These are phyloP conservation scores for Pachypeltis micranthus DNA, from an alignment of 1,140 invertebrate genomes.

Conservation along the genomic window DNA sequence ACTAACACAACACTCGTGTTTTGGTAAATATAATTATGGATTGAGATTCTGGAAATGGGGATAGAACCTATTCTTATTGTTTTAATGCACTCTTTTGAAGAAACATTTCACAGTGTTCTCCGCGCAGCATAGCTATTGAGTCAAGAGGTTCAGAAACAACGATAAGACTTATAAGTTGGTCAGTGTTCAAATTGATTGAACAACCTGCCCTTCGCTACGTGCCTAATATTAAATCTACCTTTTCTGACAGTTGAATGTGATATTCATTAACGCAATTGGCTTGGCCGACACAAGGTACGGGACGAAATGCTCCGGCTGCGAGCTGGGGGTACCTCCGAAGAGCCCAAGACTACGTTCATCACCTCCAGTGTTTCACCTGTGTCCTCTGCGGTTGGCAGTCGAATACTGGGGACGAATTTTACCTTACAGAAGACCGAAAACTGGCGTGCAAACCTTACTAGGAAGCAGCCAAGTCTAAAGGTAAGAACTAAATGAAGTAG, in stretches of 20 bases:
- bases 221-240: background rate
- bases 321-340: constrained; percentile 88
- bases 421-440: constrained; percentile 94
- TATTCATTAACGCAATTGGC: background rate
- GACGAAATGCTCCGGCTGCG: constrained; percentile 93
- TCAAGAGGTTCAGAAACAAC: too few relatives aligned
- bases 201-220: too few relatives aligned
- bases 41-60: too few relatives aligned
- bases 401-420: constrained; percentile 95
- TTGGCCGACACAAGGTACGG: constrained; percentile 71
- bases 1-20: too few relatives aligned
- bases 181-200: too few relatives aligned
- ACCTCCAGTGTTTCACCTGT: constrained; percentile 93
- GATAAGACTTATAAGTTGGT: too few relatives aligned
- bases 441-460: constrained; percentile 96
- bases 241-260: background rate
- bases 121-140: too few relatives aligned
- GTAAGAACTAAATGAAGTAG: constrained; percentile 35
- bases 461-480: constrained; percentile 86
- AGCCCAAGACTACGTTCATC: constrained; percentile 91
- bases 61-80: too few relatives aligned
- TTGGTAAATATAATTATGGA: too few relatives aligned
- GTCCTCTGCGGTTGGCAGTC: constrained; percentile 87
- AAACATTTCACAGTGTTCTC: too few relatives aligned
- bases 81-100: too few relatives aligned